Percentiles rank a stretch among this genome's conserved stretches.
Evolutionary conservation across 2,797 vertebrate genomes (phyloP).

Genomic region (Sphaeramia orbicularis): DNA sequence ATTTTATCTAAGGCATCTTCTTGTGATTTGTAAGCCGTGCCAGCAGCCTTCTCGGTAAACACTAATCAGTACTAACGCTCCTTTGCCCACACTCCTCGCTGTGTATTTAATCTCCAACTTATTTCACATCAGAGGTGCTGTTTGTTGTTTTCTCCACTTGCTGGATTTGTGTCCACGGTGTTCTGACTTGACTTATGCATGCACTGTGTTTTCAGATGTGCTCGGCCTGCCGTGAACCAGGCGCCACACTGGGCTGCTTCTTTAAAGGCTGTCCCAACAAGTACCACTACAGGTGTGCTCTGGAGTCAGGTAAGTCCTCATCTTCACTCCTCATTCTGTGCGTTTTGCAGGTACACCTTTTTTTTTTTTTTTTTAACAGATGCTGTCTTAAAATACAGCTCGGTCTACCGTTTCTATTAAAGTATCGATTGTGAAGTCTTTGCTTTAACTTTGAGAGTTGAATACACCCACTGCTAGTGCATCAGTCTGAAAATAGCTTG

Average conservation of each 20-base stretch:
- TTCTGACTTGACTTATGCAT: neutral
- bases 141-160: too few relatives aligned
- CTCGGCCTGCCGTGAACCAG: conserved; percentile 72
- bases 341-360: neutral
- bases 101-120: neutral
- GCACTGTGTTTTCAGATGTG: conserved; percentile 73
- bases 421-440: neutral
- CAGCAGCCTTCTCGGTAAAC: neutral
- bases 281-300: conserved; percentile 87
- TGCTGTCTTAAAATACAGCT: neutral
- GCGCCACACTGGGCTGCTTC: conserved; percentile 85
- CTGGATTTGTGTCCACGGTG: neutral
- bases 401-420: neutral
- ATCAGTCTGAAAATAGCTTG: conserved; percentile 24
- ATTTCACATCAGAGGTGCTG: neutral
- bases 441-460: neutral
- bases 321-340: neutral
- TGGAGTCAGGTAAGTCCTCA: conserved; percentile 79
- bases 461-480: neutral
- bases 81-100: neutral
- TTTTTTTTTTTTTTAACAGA: neutral
- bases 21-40: neutral
- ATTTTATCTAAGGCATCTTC: neutral
- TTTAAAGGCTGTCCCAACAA: conserved; percentile 86
- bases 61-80: too few relatives aligned